Evolutionary conservation across 2,888 invertebrate species (phyloP).

Genomic region (Pachliopta kotzebuea): DNA sequence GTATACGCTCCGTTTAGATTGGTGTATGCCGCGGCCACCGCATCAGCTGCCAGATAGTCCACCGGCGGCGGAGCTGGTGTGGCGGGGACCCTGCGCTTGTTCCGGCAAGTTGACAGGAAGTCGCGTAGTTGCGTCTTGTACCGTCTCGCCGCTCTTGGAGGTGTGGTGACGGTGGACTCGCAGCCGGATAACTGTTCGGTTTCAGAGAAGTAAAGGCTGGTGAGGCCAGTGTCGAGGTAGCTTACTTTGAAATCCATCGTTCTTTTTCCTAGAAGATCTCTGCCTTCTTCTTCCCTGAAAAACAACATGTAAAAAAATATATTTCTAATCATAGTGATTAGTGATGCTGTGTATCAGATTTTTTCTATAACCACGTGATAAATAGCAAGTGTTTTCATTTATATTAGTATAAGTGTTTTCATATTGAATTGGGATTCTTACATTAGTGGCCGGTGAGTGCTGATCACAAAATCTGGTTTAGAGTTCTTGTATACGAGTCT

Average conservation of each 20-base stretch:
- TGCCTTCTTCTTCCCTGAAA: conserved; percentile 97
- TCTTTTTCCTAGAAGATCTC: conserved; percentile 97
- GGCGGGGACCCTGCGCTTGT: conserved; percentile 84
- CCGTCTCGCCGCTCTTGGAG: conserved; percentile 91
- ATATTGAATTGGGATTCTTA: conserved; percentile 70
- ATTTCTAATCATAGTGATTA: not conserved
- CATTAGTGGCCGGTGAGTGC: conserved; percentile 99
- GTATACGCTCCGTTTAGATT: conserved; percentile 90
- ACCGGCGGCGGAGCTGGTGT: conserved; percentile 83
- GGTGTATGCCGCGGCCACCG: conserved; percentile 89
- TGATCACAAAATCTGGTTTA: conserved; percentile 99
- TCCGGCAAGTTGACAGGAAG: conserved; percentile 94
- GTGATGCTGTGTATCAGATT: no score
- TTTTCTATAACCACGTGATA: no score
- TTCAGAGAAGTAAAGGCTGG: conserved; percentile 94
- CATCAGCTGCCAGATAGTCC: conserved; percentile 85
- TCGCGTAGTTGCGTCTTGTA: conserved; percentile 97
- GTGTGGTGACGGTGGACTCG: conserved; percentile 82
- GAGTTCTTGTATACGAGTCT: conserved; percentile 99
- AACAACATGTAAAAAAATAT: conserved; percentile 1
- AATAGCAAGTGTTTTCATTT: no score
- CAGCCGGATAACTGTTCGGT: conserved; percentile 87
- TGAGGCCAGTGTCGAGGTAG: conserved; percentile 96
- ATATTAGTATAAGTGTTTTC: no score
- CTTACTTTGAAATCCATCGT: conserved; percentile 99